Base-by-base conservation (phyloP, 2,888 invertebrate genomes). In the Philopedon plagiatum region DNA sequence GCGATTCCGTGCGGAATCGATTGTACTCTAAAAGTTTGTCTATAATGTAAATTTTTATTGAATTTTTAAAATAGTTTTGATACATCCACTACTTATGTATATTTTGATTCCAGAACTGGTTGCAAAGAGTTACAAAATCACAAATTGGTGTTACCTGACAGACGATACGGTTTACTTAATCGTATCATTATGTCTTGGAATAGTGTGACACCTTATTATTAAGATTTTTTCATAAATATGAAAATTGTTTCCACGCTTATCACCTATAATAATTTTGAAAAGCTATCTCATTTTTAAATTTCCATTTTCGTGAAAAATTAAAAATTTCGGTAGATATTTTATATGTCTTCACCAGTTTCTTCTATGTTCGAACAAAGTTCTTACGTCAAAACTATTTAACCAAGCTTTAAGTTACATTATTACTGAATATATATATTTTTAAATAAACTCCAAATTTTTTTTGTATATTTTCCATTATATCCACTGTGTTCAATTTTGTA, bases 401-500 rank as follows among this genome's bases (percentile, higher is more conserved):
- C 4, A 37, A 26, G 58, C 26, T 58, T 58, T 39, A 26, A 57
- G 11, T 41, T 8, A 41, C 13, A 26, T 21, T 23, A 9, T 60
- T 60, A 18, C 44, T 11, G n/a, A 57, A 23, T 34, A 5, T 26
- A 26, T 37, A 39, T 39, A 41, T 65, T 65, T 65, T 65, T 65
- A 44, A 57, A 29, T 8, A 7, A 51, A 39, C 15, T 18, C 46
- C 46, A 37, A 54, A 68, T 2, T 23, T 8, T 9, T 61, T 63
- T 62, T 69, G 69, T 69, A 69, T 62, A 69, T 69, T 69, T 62
- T 56, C 44, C n/a, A 56, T 46, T 62, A 62, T 56, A 69, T 64
- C 64, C 63, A 54, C 49, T 73, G 73, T 73, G 73, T 73, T 73
- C 73, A 73, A 32, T 29, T 72, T 72, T 67, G 41, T 65, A 64